A percentile compares a stretch with the other conserved stretches of the same genome.
These are phyloP conservation scores for Calliphora vicina DNA, from an alignment of 1,140 invertebrate species.

Conservation along the genomic window DNA sequence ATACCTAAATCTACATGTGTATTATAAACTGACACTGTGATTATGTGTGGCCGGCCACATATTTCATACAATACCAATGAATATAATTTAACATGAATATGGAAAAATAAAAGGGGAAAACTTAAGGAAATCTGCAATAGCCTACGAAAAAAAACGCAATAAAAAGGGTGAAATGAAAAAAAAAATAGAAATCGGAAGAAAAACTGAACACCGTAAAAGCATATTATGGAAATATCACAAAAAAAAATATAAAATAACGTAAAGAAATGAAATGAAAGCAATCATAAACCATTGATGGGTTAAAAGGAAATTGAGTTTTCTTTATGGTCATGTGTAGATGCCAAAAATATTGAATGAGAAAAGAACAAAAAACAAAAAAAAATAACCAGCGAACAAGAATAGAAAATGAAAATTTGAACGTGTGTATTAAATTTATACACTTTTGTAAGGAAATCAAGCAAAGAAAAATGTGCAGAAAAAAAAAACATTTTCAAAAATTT, in stretches of 20 bases:
- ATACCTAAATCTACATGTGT: not conserved
- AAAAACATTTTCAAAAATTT: slow-evolving; percentile 7
- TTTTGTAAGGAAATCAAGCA: slow-evolving; percentile 31
- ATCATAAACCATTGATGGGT: slow-evolving; percentile 39
- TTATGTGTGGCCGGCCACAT: not conserved
- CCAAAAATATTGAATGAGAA: not conserved
- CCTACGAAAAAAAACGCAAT: slow-evolving; percentile 9
- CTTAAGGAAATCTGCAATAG: not conserved
- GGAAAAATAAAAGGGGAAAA: not conserved
- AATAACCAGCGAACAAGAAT: not conserved
- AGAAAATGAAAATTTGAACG: slow-evolving; percentile 2
- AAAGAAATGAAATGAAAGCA: slow-evolving; percentile 22
- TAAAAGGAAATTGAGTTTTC: slow-evolving; percentile 41
- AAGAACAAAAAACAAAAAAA: not conserved
- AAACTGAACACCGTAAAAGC: slow-evolving; percentile 27
- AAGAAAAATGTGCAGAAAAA: not conserved
- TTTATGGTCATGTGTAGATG: slow-evolving; percentile 28
- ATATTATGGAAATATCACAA: not conserved
- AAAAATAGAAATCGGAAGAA: slow-evolving; percentile 26
- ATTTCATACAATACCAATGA: not conserved
- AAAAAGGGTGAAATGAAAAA: slow-evolving; percentile 16
- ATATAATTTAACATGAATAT: not conserved
- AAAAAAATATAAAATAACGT: not conserved
- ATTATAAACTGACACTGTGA: slow-evolving; percentile 23
- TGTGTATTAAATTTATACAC: slow-evolving; percentile 32